These are phyloP conservation scores for Aphodius sticticus DNA, from an alignment of 2,888 invertebrate genomes.

Conservation along the genomic window DNA sequence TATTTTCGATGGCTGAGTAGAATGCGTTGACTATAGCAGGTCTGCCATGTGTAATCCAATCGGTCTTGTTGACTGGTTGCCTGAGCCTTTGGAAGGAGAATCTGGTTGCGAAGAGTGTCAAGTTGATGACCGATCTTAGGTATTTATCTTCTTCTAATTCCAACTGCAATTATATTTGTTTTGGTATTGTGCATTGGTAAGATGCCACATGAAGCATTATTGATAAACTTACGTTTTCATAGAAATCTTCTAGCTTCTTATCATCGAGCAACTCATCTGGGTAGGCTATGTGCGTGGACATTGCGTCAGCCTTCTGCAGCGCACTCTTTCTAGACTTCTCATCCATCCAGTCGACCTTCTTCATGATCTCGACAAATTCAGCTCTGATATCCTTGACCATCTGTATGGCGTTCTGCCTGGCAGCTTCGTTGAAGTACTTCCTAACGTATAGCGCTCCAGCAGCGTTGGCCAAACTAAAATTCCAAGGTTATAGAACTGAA, in stretches of 20 bases:
- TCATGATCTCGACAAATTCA: constrained; percentile 82
- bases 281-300: constrained; percentile 92
- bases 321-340: constrained; percentile 78
- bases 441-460: constrained; percentile 88
- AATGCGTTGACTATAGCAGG: constrained; percentile 88
- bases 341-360: constrained; percentile 93
- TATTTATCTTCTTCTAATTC: constrained; percentile 75
- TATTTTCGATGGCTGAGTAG: constrained; percentile 86
- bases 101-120: constrained; percentile 82
- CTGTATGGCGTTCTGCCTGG: constrained; percentile 82
- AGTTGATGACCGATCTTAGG: constrained; percentile 77
- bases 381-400: constrained; percentile 87
- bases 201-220: neutral
- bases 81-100: constrained; percentile 80
- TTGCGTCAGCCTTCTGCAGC: constrained; percentile 79
- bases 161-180: constrained; percentile 61
- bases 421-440: constrained; percentile 86
- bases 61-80: constrained; percentile 83
- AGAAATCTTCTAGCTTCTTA: constrained; percentile 80
- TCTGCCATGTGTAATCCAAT: constrained; percentile 85
- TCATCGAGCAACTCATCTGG: constrained; percentile 89
- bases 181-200: no score
- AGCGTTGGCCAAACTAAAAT: constrained; percentile 72
- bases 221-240: constrained; percentile 67
- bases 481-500: constrained; percentile 24